These are phyloP conservation scores for Metaphire vulgaris DNA, from an alignment of 1,140 invertebrate genomes.

Conservation along the genomic window DNA sequence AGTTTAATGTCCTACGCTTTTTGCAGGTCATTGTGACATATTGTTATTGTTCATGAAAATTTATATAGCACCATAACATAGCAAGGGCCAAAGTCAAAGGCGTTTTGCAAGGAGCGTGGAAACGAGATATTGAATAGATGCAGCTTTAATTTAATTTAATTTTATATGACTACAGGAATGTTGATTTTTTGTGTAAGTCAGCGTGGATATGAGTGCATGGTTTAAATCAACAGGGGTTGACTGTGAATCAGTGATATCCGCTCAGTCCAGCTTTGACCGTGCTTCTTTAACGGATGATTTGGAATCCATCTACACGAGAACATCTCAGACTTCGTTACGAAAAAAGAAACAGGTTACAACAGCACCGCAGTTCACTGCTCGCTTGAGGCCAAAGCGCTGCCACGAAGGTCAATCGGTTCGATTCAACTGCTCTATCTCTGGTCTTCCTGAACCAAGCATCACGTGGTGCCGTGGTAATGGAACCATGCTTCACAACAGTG, in stretches of 20 bases:
- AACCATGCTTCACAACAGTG: slow-evolving; percentile 25
- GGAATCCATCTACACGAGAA: neutral
- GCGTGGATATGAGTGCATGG: too few species aligned
- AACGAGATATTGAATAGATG: too few species aligned
- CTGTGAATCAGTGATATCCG: neutral
- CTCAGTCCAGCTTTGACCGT: neutral
- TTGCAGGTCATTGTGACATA: too few species aligned
- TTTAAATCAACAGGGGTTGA: too few species aligned
- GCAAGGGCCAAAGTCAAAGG: too few species aligned
- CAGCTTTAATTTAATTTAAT: too few species aligned
- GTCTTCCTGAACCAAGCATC: slow-evolving; percentile 12
- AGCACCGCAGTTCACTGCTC: slow-evolving; percentile 80
- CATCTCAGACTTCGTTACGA: neutral
- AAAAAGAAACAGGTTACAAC: slow-evolving; percentile 32
- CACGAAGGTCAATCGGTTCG: slow-evolving; percentile 58
- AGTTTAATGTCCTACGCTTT: too few species aligned
- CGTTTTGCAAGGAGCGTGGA: too few species aligned
- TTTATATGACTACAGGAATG: too few species aligned
- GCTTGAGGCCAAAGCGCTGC: slow-evolving; percentile 71
- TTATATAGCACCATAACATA: too few species aligned
- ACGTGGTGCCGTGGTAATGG: slow-evolving; percentile 21
- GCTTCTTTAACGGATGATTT: neutral
- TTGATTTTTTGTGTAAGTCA: too few species aligned
- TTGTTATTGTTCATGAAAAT: too few species aligned
- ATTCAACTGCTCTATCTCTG: slow-evolving; percentile 10